phyloP scores from a whole-genome alignment of 1,140 invertebrate species.

The Scylla paramamosain region DNA sequence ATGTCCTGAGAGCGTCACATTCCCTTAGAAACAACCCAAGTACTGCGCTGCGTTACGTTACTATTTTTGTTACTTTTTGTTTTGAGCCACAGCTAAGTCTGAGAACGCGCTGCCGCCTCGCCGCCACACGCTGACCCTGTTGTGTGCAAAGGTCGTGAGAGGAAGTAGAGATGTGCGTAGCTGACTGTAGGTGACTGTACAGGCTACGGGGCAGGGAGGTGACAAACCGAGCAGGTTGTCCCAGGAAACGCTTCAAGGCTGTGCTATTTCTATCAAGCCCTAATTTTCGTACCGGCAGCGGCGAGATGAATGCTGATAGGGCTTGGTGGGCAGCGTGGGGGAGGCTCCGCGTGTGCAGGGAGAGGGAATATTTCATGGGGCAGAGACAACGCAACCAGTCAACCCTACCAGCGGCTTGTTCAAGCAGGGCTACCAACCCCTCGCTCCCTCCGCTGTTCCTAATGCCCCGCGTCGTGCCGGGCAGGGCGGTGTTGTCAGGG shows the following conservation, averaged over 20 bases:
- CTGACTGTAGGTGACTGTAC: not conserved
- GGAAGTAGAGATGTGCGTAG: not conserved
- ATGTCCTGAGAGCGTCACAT: too few relatives aligned
- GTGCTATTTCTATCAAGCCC: not conserved
- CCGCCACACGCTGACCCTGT: too few relatives aligned
- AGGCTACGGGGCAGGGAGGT: not conserved
- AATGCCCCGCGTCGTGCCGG: not conserved
- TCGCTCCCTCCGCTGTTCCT: not conserved
- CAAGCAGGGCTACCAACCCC: not conserved
- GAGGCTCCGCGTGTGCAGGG: not conserved
- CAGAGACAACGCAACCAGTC: not conserved
- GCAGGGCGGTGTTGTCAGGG: not conserved
- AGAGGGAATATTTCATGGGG: conserved; percentile 12
- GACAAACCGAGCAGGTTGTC: not conserved
- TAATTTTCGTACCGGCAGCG: not conserved
- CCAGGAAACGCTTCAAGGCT: not conserved
- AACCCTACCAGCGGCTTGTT: not conserved
- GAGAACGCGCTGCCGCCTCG: too few relatives aligned
- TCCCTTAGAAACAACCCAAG: too few relatives aligned
- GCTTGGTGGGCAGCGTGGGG: not conserved
- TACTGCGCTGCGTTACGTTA: too few relatives aligned
- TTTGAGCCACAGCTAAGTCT: too few relatives aligned
- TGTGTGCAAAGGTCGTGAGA: too few relatives aligned
- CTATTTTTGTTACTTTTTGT: too few relatives aligned
- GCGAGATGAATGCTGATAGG: not conserved